phyloP scores from a whole-genome alignment of 2,888 invertebrate genomes.

The Orgyia antiqua region DNA sequence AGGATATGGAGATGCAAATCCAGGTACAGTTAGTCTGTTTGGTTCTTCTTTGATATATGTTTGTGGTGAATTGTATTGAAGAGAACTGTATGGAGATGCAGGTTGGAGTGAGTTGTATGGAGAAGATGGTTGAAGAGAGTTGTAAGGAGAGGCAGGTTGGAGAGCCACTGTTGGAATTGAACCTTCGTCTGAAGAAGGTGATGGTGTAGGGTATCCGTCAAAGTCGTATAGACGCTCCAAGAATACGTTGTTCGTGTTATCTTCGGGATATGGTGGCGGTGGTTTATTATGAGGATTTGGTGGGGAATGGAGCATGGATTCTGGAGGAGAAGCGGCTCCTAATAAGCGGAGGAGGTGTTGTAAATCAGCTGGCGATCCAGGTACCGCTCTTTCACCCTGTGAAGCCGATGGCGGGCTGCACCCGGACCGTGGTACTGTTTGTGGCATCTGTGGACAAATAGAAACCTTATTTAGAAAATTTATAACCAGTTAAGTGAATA shows the following conservation, averaged over 20 bases:
- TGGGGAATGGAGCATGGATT: constrained; percentile 68
- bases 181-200: constrained; percentile 75
- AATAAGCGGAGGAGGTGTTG: constrained; percentile 67
- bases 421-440: constrained; percentile 88
- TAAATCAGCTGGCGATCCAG: constrained; percentile 72
- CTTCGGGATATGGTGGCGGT: constrained; percentile 63
- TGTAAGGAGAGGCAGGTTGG: constrained; percentile 77
- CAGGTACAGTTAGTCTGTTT: constrained; percentile 70
- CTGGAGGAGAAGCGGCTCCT: constrained; percentile 71
- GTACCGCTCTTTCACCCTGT: constrained; percentile 81
- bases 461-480: too few species aligned
- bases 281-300: constrained; percentile 65
- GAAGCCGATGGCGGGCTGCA: constrained; percentile 87
- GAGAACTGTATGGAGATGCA: constrained; percentile 38
- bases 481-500: not conserved
- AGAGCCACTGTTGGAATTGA: constrained; percentile 76
- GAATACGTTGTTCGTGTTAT: constrained; percentile 47
- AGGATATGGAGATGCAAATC: constrained; percentile 71
- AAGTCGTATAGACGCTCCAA: constrained; percentile 71
- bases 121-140: constrained; percentile 74
- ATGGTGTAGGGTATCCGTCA: constrained; percentile 69
- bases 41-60: constrained; percentile 75
- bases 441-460: constrained; percentile 84
- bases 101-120: constrained; percentile 56
- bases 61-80: constrained; percentile 43